phyloP scores from a whole-genome alignment of 2,797 vertebrate genomes.

The Ambastaia sidthimunki region DNA sequence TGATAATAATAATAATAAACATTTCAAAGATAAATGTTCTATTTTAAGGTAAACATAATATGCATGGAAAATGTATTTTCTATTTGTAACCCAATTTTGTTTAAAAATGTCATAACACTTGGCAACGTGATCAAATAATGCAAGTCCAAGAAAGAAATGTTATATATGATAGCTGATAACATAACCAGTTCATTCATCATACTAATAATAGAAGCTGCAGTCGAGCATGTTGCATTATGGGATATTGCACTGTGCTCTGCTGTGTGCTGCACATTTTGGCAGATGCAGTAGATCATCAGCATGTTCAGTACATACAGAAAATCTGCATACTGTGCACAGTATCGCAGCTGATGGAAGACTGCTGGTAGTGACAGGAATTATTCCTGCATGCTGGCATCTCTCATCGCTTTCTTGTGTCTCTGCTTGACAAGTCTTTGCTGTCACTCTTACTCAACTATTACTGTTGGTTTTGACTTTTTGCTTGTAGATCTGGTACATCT shows the following conservation, averaged over 20 bases:
- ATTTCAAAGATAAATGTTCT: too few relatives aligned
- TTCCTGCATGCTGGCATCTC: too few relatives aligned
- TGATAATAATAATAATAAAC: too few relatives aligned
- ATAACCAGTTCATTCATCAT: neutral
- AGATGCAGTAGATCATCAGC: slow-evolving; percentile 7
- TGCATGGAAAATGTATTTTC: too few relatives aligned
- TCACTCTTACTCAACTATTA: too few relatives aligned
- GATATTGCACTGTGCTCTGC: neutral
- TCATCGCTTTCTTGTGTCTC: too few relatives aligned
- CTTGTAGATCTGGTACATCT: too few relatives aligned
- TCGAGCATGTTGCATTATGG: neutral
- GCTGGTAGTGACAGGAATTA: too few relatives aligned
- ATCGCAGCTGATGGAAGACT: neutral
- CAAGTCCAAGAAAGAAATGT: neutral
- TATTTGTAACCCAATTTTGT: too few relatives aligned
- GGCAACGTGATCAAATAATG: neutral
- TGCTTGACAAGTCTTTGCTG: too few relatives aligned
- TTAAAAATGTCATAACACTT: neutral
- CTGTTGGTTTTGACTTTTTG: too few relatives aligned
- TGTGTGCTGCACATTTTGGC: neutral
- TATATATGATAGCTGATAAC: neutral
- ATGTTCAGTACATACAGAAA: neutral
- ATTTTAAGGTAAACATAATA: too few relatives aligned
- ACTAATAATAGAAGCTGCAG: neutral
- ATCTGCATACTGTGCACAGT: neutral